Evolutionary conservation across 1,140 invertebrate genomes (phyloP), one percentile per base, ranked within the genome.

Genomic region (Drosophila biarmipes): DNA sequence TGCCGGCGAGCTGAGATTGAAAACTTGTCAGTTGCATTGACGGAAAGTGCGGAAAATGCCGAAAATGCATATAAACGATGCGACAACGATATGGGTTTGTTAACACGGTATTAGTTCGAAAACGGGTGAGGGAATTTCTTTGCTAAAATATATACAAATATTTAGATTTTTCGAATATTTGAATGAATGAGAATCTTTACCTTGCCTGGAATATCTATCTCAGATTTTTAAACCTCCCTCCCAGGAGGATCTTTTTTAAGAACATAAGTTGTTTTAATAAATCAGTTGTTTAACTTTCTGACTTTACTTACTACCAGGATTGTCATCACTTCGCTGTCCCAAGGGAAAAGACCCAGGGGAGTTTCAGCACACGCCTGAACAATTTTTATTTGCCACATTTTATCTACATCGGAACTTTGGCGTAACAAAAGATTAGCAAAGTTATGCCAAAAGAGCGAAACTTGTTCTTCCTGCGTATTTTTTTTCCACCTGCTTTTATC

Each of bases 321-420:
- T 74, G 64, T 78, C 73, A 69, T 46, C 57, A 56, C 40, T 69
- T 29, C 63, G 58, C 63, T 78, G 59, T 48, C 31, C 58, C 27
- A 11, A 14, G 21, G 46, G 38, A 58, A 45, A 71, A 29, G 54
- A 62, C 59, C 56, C 29, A 38, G n/a, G 61, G 59, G 61, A 62
- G n/a, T 53, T 56, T 38, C 59, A 46, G 67, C 62, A 62, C 78
- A 86, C 56, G 68, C 69, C 58, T 69, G 38, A 78, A 74, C 82
- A 74, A 74, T 89, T 87, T 87, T 76, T 79, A 89, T 87, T 87
- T 78, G 78, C 78, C 82, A 89, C 84, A 87, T 78, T 89, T 86
- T 78, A 87, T 87, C 78, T 71, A 67, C 69, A 86, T 80, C 62
- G 64, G 82, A 86, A 87, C 72, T 73, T 87, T 87, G 80, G 56